Conservation (phyloP, 2,888 invertebrate species). For the Drosophila rubida region DNA sequence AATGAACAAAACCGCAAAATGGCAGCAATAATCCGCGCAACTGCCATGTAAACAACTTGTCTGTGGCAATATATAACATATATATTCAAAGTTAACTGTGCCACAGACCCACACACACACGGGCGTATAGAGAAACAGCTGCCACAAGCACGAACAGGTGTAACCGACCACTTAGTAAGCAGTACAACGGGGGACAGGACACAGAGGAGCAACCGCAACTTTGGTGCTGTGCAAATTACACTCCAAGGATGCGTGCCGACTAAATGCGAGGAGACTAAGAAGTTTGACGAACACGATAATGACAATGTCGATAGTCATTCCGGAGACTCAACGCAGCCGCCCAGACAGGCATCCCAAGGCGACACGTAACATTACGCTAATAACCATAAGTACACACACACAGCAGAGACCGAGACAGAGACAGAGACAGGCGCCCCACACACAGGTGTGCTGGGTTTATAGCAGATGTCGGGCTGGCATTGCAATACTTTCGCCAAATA, state of each 20-base stretch:
- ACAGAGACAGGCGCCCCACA: background rate
- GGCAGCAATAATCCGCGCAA: slow-evolving; percentile 54
- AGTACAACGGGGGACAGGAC: background rate
- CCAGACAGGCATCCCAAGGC: slow-evolving; percentile 23
- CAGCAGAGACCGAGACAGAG: background rate
- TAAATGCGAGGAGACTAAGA: slow-evolving; percentile 32
- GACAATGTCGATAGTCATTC: slow-evolving; percentile 43
- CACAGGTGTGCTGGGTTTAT: background rate
- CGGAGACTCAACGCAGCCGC: background rate
- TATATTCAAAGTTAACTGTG: slow-evolving; percentile 39
- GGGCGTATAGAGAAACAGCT: slow-evolving; percentile 16
- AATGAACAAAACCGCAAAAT: slow-evolving; percentile 51
- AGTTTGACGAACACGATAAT: slow-evolving; percentile 32
- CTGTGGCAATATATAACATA: slow-evolving; percentile 46
- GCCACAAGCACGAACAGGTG: slow-evolving; percentile 34
- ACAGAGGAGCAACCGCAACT: slow-evolving; percentile 23
- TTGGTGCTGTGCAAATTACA: slow-evolving; percentile 53
- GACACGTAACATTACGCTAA: slow-evolving; percentile 53
- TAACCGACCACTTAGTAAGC: slow-evolving; percentile 24
- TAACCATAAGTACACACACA: slow-evolving; percentile 37
- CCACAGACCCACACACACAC: background rate
- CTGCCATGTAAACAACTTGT: slow-evolving; percentile 62
- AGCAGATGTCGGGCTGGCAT: background rate
- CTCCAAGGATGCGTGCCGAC: slow-evolving; percentile 61
- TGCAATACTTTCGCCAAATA: slow-evolving; percentile 5